These are phyloP conservation scores for Coptodon rendalli DNA, from an alignment of 2,113 vertebrate genomes.

Conservation along the genomic window DNA sequence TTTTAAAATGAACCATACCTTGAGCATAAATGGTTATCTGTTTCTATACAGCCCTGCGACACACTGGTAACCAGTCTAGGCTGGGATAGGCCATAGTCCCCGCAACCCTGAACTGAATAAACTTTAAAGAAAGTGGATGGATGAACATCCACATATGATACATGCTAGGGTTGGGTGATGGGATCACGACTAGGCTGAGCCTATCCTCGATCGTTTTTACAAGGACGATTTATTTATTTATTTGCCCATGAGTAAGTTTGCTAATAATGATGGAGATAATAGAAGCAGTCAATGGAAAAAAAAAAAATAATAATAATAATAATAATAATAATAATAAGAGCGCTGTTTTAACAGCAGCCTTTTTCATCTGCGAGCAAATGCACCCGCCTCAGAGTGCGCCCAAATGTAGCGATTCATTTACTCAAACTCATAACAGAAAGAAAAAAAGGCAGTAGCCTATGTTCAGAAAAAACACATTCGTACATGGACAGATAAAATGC, in stretches of 20 bases:
- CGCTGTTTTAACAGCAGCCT: neutral
- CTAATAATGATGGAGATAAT: neutral
- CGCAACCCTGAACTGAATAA: neutral
- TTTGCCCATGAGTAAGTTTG: neutral
- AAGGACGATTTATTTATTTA: neutral
- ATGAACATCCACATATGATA: too few species aligned
- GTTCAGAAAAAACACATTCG: neutral
- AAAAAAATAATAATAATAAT: too few species aligned
- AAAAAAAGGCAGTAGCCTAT: neutral
- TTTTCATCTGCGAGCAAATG: neutral
- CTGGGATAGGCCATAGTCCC: neutral
- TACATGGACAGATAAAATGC: neutral
- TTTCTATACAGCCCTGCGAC: too few species aligned
- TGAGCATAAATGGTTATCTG: too few species aligned
- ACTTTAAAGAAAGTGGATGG: too few species aligned
- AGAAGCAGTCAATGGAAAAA: neutral
- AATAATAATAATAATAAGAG: neutral
- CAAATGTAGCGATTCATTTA: neutral
- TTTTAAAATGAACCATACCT: too few species aligned
- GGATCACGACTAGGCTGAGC: neutral
- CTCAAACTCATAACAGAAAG: neutral
- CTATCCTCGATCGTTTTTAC: accelerated
- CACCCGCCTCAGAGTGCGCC: neutral
- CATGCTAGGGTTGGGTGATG: too few species aligned
- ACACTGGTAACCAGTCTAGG: too few species aligned